phyloP scores from a whole-genome alignment of 2,888 invertebrate genomes.

The Atethmia centrago region DNA sequence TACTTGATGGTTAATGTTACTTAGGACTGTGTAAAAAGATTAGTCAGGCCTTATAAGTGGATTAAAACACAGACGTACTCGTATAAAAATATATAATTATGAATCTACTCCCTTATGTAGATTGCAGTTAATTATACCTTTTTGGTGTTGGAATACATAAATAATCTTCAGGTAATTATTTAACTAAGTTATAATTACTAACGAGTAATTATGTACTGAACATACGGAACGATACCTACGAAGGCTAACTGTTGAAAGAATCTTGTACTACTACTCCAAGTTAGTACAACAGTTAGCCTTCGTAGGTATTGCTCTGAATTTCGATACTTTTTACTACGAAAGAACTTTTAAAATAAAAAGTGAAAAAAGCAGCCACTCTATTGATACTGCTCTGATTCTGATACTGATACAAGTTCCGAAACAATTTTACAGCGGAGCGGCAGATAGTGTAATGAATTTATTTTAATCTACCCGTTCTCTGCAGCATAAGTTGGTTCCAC shows the following conservation, averaged over 20 bases:
- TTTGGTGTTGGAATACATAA: neutral
- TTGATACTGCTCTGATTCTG: constrained; percentile 22
- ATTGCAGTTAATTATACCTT: constrained; percentile 6
- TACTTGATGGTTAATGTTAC: constrained; percentile 54
- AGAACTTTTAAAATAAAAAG: constrained; percentile 14
- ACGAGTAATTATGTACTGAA: no score
- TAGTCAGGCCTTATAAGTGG: constrained; percentile 35
- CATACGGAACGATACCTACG: no score
- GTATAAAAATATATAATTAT: neutral
- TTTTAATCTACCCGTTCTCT: constrained; percentile 39
- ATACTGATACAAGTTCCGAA: constrained; percentile 29
- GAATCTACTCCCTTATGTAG: neutral
- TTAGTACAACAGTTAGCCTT: neutral
- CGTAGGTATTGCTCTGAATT: neutral
- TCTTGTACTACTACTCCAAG: no score
- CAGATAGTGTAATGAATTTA: constrained; percentile 48
- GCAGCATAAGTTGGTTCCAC: constrained; percentile 44
- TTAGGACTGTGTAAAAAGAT: constrained; percentile 55
- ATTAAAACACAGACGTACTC: constrained; percentile 4
- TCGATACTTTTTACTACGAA: neutral
- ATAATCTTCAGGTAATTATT: neutral
- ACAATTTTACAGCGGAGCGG: constrained; percentile 19
- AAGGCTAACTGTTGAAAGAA: no score
- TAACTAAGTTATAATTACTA: constrained; percentile 2
- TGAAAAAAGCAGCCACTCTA: neutral